Conservation (phyloP, 2,888 invertebrate genomes). For the Limnephilus auricula region DNA sequence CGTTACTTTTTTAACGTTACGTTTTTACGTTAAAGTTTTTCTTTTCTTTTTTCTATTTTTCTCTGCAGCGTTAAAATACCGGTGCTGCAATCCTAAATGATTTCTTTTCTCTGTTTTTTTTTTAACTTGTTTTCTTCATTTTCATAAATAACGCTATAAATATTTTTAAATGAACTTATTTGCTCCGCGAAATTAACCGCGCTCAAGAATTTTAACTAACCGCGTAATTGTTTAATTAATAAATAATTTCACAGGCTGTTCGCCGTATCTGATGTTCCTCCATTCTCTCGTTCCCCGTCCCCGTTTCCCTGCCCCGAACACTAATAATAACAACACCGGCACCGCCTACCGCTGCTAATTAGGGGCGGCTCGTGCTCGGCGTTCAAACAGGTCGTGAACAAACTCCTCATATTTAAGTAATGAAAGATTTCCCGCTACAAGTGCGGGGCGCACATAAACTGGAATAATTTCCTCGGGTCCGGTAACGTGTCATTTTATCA, state of each 20-base stretch:
- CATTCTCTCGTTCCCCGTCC: not conserved
- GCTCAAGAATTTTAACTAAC: conserved; percentile 8
- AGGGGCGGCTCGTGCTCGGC: conserved; percentile 13
- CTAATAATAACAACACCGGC: not conserved
- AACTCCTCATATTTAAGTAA: conserved; percentile 35
- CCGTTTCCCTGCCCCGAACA: not conserved
- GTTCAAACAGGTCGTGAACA: not conserved
- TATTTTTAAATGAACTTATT: not conserved
- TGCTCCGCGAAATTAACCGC: not conserved
- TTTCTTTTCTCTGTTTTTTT: too few relatives aligned
- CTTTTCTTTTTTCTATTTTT: too few relatives aligned
- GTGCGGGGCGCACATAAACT: not conserved
- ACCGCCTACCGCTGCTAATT: conserved; percentile 20
- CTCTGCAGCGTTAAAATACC: too few relatives aligned
- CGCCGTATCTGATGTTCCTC: conserved; percentile 14
- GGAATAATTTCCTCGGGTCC: not conserved
- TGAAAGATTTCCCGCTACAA: not conserved
- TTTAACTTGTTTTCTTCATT: too few relatives aligned
- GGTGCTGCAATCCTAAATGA: too few relatives aligned
- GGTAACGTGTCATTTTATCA: not conserved
- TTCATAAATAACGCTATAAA: not conserved
- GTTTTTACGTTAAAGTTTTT: too few relatives aligned
- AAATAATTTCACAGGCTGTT: conserved; percentile 7
- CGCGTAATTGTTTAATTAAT: conserved; percentile 38
- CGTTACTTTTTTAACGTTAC: too few relatives aligned